Conservation (phyloP, 2,113 vertebrate species). For the Hippocampus barbouri region DNA sequence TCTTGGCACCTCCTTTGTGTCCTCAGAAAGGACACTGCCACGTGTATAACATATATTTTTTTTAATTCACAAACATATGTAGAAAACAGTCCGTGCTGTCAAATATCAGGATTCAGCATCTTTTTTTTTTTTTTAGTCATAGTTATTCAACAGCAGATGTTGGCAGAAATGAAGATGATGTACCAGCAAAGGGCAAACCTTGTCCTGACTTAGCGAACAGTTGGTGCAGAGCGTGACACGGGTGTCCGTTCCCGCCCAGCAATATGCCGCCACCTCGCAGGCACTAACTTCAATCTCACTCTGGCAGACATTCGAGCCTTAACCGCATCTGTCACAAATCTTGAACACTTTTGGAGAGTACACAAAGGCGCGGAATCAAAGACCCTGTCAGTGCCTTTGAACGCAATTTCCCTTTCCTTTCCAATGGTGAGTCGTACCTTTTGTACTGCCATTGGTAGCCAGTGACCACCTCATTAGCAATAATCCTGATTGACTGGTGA, state of each 20-base stretch:
- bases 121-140: slow-evolving; percentile 1
- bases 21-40: not conserved
- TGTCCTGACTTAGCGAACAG: slow-evolving; percentile 63
- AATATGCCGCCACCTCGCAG: slow-evolving; percentile 29
- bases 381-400: not conserved
- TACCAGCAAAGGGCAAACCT: slow-evolving; percentile 62
- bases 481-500: not conserved
- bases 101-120: not conserved
- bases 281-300: slow-evolving; percentile 61
- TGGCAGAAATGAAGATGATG: slow-evolving; percentile 45
- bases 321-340: slow-evolving; percentile 57
- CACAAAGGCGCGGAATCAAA: not conserved
- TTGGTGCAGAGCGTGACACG: slow-evolving; percentile 53
- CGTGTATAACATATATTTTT: not conserved
- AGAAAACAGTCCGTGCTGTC: slow-evolving; percentile 2
- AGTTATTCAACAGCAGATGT: slow-evolving; percentile 67
- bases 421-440: not conserved
- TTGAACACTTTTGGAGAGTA: slow-evolving; percentile 4
- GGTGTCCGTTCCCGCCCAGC: slow-evolving; percentile 47
- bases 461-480: not conserved
- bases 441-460: not conserved
- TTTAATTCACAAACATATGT: not conserved
- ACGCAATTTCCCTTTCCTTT: not conserved
- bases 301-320: slow-evolving; percentile 29
- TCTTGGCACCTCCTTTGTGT: not conserved